Evolutionary conservation across 2,888 invertebrate genomes (phyloP).

Genomic region (Parthenolecanium corni): DNA sequence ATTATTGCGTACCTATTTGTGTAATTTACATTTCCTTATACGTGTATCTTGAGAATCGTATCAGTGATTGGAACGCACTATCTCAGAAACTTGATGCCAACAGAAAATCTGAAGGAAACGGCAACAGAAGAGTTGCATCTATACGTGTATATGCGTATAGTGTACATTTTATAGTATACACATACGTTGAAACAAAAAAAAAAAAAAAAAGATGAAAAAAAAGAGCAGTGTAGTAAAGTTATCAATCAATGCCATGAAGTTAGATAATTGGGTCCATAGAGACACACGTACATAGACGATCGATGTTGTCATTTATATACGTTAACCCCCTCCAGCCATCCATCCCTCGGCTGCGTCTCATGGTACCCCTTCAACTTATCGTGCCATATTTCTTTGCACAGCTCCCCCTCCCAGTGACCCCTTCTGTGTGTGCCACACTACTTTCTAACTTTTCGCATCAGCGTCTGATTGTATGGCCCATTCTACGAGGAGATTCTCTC

Average conservation of each 20-base stretch:
- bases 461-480: too few species aligned
- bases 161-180: too few species aligned
- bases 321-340: background rate
- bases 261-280: slow-evolving; percentile 26
- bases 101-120: too few species aligned
- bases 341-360: background rate
- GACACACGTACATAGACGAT: slow-evolving; percentile 22
- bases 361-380: background rate
- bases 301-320: slow-evolving; percentile 28
- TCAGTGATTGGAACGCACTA: background rate
- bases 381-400: background rate
- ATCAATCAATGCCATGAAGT: slow-evolving; percentile 27
- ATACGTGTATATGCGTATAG: too few species aligned
- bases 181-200: background rate
- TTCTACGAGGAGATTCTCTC: background rate
- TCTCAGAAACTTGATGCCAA: too few species aligned
- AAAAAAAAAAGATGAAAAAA: background rate
- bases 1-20: slow-evolving; percentile 8
- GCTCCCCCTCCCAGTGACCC: background rate
- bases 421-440: background rate
- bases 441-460: background rate
- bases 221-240: slow-evolving; percentile 5
- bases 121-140: background rate
- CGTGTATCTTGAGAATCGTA: background rate
- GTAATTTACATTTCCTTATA: too few species aligned